Conservation (phyloP, 2,797 vertebrate species). For the Hydrolagus colliei region DNA sequence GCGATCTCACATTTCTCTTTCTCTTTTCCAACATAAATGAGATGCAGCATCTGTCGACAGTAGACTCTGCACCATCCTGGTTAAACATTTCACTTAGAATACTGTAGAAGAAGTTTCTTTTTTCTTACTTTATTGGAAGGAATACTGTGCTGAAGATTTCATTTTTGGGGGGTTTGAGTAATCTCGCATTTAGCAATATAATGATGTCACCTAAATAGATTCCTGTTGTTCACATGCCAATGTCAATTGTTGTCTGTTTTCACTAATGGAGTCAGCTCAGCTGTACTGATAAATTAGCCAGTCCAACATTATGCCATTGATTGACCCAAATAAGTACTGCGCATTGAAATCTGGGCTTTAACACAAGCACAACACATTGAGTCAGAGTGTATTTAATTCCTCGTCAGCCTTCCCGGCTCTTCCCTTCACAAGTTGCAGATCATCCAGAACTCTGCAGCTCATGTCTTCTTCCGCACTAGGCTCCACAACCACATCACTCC, state of each 20-base stretch:
- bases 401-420: too few relatives aligned
- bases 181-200: background rate
- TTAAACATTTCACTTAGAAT: background rate
- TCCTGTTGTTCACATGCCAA: background rate
- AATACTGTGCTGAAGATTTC: background rate
- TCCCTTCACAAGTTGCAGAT: too few relatives aligned
- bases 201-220: background rate
- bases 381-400: background rate
- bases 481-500: too few relatives aligned
- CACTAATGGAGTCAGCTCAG: background rate
- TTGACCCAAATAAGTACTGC: background rate
- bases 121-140: background rate
- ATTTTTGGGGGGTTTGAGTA: background rate
- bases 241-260: background rate
- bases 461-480: too few relatives aligned
- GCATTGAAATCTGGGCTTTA: background rate
- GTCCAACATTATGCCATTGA: background rate
- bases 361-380: background rate
- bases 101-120: background rate
- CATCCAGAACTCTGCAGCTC: too few relatives aligned
- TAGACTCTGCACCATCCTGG: background rate
- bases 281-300: background rate
- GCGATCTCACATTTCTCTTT: background rate
- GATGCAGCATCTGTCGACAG: too few relatives aligned
- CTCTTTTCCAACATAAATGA: too few relatives aligned